These are phyloP conservation scores for Acanthis flammea DNA, from an alignment of 2,797 vertebrate genomes.

Conservation along the genomic window DNA sequence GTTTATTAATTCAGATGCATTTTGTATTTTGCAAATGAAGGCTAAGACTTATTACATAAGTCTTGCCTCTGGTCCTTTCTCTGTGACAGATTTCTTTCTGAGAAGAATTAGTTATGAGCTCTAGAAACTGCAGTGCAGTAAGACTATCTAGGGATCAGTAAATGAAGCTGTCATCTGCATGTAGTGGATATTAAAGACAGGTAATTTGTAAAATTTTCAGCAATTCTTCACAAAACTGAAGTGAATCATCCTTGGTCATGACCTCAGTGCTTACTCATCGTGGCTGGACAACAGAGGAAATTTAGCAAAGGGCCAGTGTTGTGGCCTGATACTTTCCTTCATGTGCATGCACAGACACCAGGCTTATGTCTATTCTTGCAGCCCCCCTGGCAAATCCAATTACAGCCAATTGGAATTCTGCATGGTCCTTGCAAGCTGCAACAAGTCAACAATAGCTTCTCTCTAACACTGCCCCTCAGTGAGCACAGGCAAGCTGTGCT, in stretches of 20 bases:
- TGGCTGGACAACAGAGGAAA: background rate
- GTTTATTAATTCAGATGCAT: slow-evolving; percentile 18
- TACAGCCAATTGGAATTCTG: background rate
- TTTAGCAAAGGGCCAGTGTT: background rate
- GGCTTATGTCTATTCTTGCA: background rate
- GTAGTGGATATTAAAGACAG: background rate
- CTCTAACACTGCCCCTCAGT: slow-evolving; percentile 53
- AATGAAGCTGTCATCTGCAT: background rate
- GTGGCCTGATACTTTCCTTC: background rate
- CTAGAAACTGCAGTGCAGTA: background rate
- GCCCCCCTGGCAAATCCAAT: background rate
- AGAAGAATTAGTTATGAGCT: background rate
- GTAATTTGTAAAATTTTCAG: background rate
- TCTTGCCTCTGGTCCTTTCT: background rate
- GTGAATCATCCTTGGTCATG: background rate
- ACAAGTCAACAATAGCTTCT: slow-evolving; percentile 71
- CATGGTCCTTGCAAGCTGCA: slow-evolving; percentile 69
- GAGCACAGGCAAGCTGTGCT: slow-evolving; percentile 3
- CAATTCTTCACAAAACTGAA: background rate
- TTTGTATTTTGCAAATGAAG: background rate
- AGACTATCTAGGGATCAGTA: background rate
- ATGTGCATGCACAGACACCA: background rate
- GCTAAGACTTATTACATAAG: background rate
- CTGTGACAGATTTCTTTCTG: background rate
- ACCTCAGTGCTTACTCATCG: background rate